Conservation (phyloP, 2,113 vertebrate species). For the Electrona antarctica region DNA sequence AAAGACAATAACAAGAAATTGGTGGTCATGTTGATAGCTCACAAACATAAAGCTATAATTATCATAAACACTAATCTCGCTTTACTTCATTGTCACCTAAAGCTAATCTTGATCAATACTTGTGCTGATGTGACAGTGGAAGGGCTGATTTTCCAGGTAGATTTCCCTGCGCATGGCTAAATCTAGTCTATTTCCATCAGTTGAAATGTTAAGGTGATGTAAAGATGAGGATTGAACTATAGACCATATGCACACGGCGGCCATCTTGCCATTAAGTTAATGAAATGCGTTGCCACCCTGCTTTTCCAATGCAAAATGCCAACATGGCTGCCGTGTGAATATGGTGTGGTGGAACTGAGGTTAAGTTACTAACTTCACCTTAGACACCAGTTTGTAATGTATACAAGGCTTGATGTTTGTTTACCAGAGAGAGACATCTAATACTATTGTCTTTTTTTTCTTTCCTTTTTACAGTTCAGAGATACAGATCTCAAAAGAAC, state of each 20-base stretch:
- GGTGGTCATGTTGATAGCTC: not conserved
- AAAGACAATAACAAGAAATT: not conserved
- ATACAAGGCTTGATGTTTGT: conserved; percentile 17
- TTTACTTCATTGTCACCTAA: not conserved
- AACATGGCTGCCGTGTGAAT: no score
- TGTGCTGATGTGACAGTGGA: not conserved
- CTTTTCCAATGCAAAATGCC: no score
- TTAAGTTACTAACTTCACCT: conserved; percentile 27
- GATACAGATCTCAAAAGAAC: conserved; percentile 36
- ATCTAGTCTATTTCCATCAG: conserved; percentile 4
- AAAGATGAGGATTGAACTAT: conserved; percentile 17
- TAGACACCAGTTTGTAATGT: conserved; percentile 34
- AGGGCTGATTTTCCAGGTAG: not conserved
- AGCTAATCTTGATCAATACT: not conserved
- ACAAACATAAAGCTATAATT: not conserved
- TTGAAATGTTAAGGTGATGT: conserved; percentile 14
- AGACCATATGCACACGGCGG: no score
- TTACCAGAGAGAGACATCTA: conserved; percentile 23
- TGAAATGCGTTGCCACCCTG: no score
- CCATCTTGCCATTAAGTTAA: no score
- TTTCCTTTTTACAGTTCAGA: conserved; percentile 31
- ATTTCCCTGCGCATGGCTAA: not conserved
- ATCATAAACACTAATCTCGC: not conserved
- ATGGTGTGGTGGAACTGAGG: conserved; percentile 24
- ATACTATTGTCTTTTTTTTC: conserved; percentile 12